Evolutionary conservation across 2,888 invertebrate genomes (phyloP).

Genomic region (Rosalia funebris): DNA sequence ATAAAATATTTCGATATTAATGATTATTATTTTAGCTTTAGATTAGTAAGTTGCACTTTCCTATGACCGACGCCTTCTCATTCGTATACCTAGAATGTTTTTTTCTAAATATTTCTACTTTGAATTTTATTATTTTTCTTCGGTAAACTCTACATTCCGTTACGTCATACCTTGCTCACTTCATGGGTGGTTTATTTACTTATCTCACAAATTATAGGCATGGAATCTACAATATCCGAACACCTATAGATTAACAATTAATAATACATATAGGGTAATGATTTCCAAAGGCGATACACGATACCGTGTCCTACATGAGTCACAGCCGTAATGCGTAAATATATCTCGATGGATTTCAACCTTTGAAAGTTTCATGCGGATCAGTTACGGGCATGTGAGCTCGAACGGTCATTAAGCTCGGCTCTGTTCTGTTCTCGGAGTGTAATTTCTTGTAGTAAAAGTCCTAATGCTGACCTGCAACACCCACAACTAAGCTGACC

Average conservation of each 20-base stretch:
- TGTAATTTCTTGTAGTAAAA: constrained; percentile 19
- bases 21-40: too few species aligned
- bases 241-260: background rate
- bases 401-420: constrained; percentile 5
- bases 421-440: constrained; percentile 4
- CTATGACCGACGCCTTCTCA: too few species aligned
- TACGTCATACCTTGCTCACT: background rate
- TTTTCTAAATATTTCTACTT: too few species aligned
- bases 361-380: constrained; percentile 7
- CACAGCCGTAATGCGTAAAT: background rate
- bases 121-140: too few species aligned
- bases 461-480: constrained; percentile 12
- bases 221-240: background rate
- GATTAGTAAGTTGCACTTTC: too few species aligned
- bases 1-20: too few species aligned
- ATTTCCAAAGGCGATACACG: background rate
- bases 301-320: background rate
- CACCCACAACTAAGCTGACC: constrained; percentile 31
- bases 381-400: constrained; percentile 10
- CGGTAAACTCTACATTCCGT: too few species aligned
- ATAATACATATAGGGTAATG: background rate
- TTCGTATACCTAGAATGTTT: too few species aligned
- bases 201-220: background rate
- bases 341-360: background rate
- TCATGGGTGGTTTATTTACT: background rate